Percentiles rank a stretch among this genome's conserved stretches.
phyloP scores from a whole-genome alignment of 35 echinoderm and acorn worm species.

The Patiria miniata region DNA sequence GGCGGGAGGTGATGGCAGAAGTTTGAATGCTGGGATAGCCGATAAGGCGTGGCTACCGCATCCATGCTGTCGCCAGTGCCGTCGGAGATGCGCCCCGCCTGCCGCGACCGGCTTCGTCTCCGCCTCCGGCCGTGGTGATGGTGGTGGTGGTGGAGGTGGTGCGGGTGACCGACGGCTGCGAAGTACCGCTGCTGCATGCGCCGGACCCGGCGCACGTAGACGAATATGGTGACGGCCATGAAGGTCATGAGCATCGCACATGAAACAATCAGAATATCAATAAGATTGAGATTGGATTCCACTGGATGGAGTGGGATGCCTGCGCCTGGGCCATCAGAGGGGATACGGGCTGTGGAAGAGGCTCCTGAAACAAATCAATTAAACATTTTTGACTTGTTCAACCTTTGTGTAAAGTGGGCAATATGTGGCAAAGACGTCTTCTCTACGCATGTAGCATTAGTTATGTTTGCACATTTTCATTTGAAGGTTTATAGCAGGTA shows the following conservation, averaged over 20 bases:
- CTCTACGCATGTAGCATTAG: no score
- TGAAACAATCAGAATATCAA: constrained; percentile 53
- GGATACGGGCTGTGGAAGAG: background rate
- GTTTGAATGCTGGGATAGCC: constrained; percentile 55
- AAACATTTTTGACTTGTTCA: background rate
- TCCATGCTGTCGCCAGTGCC: constrained; percentile 14
- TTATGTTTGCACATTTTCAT: no score
- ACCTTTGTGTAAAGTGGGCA: background rate
- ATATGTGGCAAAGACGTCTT: background rate
- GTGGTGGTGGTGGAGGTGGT: constrained; percentile 13
- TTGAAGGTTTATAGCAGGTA: no score
- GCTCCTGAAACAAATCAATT: background rate
- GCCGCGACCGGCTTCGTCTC: constrained; percentile 15
- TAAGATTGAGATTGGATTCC: constrained; percentile 5
- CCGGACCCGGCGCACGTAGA: constrained; percentile 42
- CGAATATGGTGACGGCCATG: constrained; percentile 48
- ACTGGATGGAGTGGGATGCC: constrained; percentile 20
- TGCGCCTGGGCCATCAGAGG: background rate
- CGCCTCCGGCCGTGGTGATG: constrained; percentile 12
- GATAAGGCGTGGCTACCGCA: constrained; percentile 32
- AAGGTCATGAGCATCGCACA: constrained; percentile 60
- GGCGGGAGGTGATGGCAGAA: constrained; percentile 69
- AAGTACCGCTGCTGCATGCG: constrained; percentile 59
- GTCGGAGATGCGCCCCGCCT: background rate
- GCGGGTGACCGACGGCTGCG: constrained; percentile 22